Percentiles rank a stretch among this genome's conserved stretches.
phyloP scores from a whole-genome alignment of 1,140 invertebrate genomes.

The Pachyrhynchus sulphureomaculatus region DNA sequence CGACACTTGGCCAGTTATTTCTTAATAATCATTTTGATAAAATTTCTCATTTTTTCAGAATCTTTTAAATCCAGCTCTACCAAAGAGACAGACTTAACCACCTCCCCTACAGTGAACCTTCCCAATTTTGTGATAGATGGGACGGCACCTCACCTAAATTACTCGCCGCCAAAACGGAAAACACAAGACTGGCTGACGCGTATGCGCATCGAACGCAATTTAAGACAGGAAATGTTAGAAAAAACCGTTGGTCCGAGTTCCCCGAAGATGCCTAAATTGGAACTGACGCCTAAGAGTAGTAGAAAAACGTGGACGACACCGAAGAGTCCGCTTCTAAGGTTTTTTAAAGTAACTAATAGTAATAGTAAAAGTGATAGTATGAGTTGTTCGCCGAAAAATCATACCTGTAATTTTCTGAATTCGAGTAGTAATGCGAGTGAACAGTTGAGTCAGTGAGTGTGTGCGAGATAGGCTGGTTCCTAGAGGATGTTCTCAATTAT shows the following conservation, averaged over 20 bases:
- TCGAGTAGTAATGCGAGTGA: neutral
- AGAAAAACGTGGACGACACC: conserved; percentile 13
- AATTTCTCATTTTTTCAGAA: conserved; percentile 2
- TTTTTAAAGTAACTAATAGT: conserved; percentile 43
- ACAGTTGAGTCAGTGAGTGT: conserved; percentile 5
- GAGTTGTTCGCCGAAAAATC: conserved; percentile 24
- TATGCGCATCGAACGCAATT: conserved; percentile 60
- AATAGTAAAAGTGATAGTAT: conserved; percentile 15
- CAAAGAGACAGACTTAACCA: conserved; percentile 9
- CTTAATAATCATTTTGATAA: too few species aligned
- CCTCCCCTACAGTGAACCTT: conserved; percentile 66
- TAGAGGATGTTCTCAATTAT: neutral
- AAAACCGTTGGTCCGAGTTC: conserved; percentile 21
- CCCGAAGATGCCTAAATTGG: conserved; percentile 33
- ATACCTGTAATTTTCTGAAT: conserved; percentile 12
- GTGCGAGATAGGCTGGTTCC: neutral
- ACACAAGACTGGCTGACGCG: conserved; percentile 72
- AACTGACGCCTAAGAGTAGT: conserved; percentile 25
- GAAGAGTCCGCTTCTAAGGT: conserved; percentile 42
- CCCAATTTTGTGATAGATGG: conserved; percentile 77
- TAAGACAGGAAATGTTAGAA: conserved; percentile 39
- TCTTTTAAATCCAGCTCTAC: conserved; percentile 10
- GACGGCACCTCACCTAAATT: conserved; percentile 70
- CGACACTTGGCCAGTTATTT: too few species aligned
- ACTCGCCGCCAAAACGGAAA: conserved; percentile 68